Evolutionary conservation across 92 coral and sea anemone species (phyloP).

Genomic region (Epizoanthus scotinus): DNA sequence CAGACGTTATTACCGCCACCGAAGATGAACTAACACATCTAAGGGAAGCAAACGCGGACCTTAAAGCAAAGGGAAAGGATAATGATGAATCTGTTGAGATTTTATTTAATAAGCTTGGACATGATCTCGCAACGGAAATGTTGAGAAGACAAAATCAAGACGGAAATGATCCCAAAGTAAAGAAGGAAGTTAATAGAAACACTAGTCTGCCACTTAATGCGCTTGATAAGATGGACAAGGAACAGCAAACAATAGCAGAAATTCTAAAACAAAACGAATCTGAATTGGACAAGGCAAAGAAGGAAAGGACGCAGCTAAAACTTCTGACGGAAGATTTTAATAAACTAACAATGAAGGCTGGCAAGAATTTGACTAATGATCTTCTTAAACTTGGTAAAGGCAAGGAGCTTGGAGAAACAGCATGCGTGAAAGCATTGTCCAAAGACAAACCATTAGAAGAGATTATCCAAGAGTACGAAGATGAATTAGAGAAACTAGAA

Average conservation of each 20-base stretch:
- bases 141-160: neutral
- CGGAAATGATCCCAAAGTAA: neutral
- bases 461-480: conserved; percentile 6
- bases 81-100: neutral
- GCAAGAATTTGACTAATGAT: conserved; percentile 8
- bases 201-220: neutral
- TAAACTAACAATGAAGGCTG: conserved; percentile 6
- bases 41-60: neutral
- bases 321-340: neutral
- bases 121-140: neutral
- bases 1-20: conserved; percentile 58
- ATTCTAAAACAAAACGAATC: conserved; percentile 7
- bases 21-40: conserved; percentile 51
- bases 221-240: conserved; percentile 23
- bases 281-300: neutral
- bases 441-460: neutral
- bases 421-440: conserved; percentile 20
- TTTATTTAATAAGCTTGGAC: conserved; percentile 2
- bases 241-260: conserved; percentile 12
- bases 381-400: neutral
- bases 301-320: neutral
- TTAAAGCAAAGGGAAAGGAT: conserved; percentile 8
- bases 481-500: neutral
- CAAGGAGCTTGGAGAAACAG: neutral
- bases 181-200: neutral